Percentiles rank a stretch among this genome's conserved stretches.
These are phyloP conservation scores for Nymphalis urticae DNA, from an alignment of 2,888 invertebrate genomes.

Conservation along the genomic window DNA sequence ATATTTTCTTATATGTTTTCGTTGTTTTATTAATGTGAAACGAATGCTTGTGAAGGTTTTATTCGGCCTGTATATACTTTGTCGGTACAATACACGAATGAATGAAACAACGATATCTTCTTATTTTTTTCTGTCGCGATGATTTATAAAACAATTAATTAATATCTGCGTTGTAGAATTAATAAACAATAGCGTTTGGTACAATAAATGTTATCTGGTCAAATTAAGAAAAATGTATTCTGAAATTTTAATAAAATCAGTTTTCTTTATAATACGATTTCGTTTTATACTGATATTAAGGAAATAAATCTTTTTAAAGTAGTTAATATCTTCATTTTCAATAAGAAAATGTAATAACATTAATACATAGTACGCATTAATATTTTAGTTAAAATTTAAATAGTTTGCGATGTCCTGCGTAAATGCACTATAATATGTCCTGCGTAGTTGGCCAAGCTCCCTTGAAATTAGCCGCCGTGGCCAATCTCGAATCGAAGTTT, in stretches of 20 bases:
- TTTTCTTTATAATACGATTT: too few species aligned
- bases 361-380: too few species aligned
- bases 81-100: conserved; percentile 35
- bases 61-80: conserved; percentile 42
- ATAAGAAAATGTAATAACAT: too few species aligned
- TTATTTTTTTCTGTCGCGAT: conserved; percentile 8
- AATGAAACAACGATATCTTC: conserved; percentile 23
- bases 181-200: conserved; percentile 19
- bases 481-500: too few species aligned
- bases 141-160: conserved; percentile 28
- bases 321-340: too few species aligned
- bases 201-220: background rate
- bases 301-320: too few species aligned
- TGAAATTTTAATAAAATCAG: background rate
- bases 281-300: too few species aligned
- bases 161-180: conserved; percentile 25
- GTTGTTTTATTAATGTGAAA: conserved; percentile 51
- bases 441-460: too few species aligned
- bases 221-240: background rate
- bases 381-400: too few species aligned
- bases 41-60: conserved; percentile 48
- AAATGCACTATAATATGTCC: too few species aligned
- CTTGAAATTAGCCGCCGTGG: too few species aligned
- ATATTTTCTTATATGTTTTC: conserved; percentile 57
- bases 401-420: too few species aligned